Conservation (phyloP, 2,113 vertebrate species). For the Promerops cafer region DNA sequence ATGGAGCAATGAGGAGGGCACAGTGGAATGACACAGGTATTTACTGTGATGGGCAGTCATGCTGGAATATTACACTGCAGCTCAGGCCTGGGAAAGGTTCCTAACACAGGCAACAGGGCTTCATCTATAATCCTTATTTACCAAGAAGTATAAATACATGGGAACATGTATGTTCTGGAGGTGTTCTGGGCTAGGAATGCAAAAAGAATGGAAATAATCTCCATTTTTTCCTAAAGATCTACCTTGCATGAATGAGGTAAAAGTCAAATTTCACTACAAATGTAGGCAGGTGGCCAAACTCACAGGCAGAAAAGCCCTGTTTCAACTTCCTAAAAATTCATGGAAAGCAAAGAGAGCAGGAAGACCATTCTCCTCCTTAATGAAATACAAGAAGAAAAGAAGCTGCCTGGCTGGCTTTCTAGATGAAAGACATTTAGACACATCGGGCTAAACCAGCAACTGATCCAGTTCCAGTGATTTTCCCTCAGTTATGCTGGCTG, state of each 20-base stretch:
- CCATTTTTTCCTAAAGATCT: neutral
- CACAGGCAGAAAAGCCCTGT: neutral
- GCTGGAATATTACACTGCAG: neutral
- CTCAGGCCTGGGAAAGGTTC: neutral
- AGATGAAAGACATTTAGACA: neutral
- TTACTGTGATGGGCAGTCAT: slow-evolving; percentile 33
- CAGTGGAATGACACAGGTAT: neutral
- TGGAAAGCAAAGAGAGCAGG: neutral
- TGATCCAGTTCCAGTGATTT: neutral
- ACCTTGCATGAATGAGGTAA: neutral
- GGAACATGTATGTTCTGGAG: neutral
- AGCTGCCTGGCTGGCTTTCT: neutral
- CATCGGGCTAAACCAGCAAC: neutral
- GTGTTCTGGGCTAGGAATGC: neutral
- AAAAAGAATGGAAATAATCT: neutral
- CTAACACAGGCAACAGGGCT: neutral
- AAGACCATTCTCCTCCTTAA: neutral
- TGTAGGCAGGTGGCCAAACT: neutral
- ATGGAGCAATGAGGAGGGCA: neutral
- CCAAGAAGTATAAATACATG: neutral
- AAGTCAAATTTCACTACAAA: neutral
- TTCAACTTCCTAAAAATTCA: neutral
- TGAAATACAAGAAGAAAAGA: neutral
- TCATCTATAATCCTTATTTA: slow-evolving; percentile 69
- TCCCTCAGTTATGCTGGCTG: neutral